Base-by-base conservation (phyloP, 2,797 vertebrate genomes). In the Halcyon badia region DNA sequence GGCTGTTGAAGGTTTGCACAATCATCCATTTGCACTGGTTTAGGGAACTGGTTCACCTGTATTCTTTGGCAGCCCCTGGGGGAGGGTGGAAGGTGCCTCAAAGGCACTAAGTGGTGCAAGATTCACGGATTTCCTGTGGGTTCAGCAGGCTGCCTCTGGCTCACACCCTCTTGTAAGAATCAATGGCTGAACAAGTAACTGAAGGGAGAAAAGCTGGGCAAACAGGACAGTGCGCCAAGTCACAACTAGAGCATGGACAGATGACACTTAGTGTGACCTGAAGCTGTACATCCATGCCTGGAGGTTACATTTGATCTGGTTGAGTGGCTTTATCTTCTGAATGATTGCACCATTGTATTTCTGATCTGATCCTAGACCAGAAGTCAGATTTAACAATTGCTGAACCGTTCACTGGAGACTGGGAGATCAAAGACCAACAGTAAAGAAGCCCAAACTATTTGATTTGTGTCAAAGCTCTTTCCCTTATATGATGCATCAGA, bases 101-200 rank as follows among this genome's bases (percentile, higher is more conserved):
- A 62, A 80, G 31, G 26, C 75, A 44, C 9, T 1, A 31, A 20
- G 31, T 28, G 37, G 20, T 51, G 4, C 44, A 49, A 56, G 24
- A 33, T 0, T 7, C 12, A 14, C 0, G 0, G 10, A 9, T 4
- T 10, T n/a, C 30, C n/a, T 18, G 10, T 1, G 7, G 15, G n/a
- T 48, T 54, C 5, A 42, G 7, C 65, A 52, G 16, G 51, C 35
- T 0, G 0, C 21, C 73, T 30, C 54, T 1, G 1, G 13, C n/a
- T 11, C 60, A 21, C 44, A 19, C 39, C 7, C 2, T 20, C n/a
- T 46, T 2, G 0, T 31, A 39, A 26, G 16, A 26, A 81, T 15
- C 46, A 21, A 15, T 3, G 18, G 42, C 37, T 51, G 20, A 88
- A 42, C 10, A 30, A 44, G 24, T 18, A 69, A 11, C 2, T 2